Percentiles rank a stretch among this genome's conserved stretches.
Evolutionary conservation across 2,888 invertebrate genomes (phyloP).

Genomic region (Julus scandinavius): DNA sequence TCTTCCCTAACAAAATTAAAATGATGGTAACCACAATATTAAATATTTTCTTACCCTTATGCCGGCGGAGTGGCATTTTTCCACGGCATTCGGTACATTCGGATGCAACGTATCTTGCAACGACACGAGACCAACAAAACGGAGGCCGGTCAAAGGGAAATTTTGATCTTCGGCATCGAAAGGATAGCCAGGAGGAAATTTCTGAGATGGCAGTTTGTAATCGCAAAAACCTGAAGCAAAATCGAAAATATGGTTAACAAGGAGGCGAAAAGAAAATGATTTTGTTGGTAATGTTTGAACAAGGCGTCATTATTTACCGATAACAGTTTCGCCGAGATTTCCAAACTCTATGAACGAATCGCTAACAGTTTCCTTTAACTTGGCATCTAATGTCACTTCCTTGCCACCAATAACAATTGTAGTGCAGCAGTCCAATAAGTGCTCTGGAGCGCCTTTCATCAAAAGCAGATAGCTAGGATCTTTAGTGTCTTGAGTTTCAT

Average conservation of each 20-base stretch:
- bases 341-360: slow-evolving; percentile 91
- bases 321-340: slow-evolving; percentile 89
- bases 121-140: slow-evolving; percentile 96
- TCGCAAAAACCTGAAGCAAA: slow-evolving; percentile 84
- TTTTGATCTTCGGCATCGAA: slow-evolving; percentile 92
- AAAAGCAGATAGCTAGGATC: slow-evolving; percentile 67
- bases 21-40: background rate
- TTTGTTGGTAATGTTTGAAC: background rate
- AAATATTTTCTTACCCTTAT: slow-evolving; percentile 74
- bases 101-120: slow-evolving; percentile 99
- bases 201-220: slow-evolving; percentile 86
- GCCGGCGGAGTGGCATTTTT: slow-evolving; percentile 96
- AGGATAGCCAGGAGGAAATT: slow-evolving; percentile 90
- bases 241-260: background rate
- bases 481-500: slow-evolving; percentile 62
- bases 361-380: slow-evolving; percentile 95
- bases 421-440: slow-evolving; percentile 79
- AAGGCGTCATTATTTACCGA: slow-evolving; percentile 67
- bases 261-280: background rate
- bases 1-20: too few relatives aligned
- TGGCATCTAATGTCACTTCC: slow-evolving; percentile 88
- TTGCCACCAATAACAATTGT: slow-evolving; percentile 93
- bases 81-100: slow-evolving; percentile 96
- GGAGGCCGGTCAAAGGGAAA: slow-evolving; percentile 86
- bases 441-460: slow-evolving; percentile 72